phyloP scores from a whole-genome alignment of 2,888 invertebrate genomes.

The Cheilosia variabilis region DNA sequence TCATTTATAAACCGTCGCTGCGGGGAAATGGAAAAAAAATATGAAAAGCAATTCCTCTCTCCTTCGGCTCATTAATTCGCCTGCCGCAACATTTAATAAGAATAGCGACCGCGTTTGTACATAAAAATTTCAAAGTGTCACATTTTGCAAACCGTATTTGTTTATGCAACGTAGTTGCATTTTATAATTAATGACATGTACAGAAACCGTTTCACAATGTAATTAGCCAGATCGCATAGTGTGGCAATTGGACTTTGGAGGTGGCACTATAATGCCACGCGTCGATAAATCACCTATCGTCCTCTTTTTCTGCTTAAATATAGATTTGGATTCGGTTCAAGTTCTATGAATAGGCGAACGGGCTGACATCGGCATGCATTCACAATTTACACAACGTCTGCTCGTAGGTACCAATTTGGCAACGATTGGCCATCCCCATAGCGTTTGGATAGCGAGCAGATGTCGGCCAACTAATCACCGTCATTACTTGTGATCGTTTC shows the following conservation, averaged over 20 bases:
- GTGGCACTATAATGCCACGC: slow-evolving; percentile 18
- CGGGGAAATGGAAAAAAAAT: background rate
- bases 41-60: background rate
- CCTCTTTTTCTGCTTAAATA: background rate
- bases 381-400: background rate
- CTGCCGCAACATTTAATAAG: slow-evolving; percentile 12
- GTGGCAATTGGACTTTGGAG: background rate
- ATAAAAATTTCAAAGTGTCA: slow-evolving; percentile 41
- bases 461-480: slow-evolving; percentile 5
- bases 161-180: slow-evolving; percentile 22
- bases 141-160: background rate
- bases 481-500: background rate
- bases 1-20: slow-evolving; percentile 2
- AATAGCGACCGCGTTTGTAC: background rate
- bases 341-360: slow-evolving; percentile 11
- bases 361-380: background rate
- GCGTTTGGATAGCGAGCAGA: background rate
- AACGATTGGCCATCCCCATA: background rate
- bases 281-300: slow-evolving; percentile 13
- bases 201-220: slow-evolving; percentile 17
- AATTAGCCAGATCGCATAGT: slow-evolving; percentile 21
- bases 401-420: background rate
- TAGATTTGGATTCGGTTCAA: background rate
- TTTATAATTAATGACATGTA: slow-evolving; percentile 32
- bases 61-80: slow-evolving; percentile 5